These are phyloP conservation scores for Hetaerina titia DNA, from an alignment of 2,888 invertebrate species.

Conservation along the genomic window DNA sequence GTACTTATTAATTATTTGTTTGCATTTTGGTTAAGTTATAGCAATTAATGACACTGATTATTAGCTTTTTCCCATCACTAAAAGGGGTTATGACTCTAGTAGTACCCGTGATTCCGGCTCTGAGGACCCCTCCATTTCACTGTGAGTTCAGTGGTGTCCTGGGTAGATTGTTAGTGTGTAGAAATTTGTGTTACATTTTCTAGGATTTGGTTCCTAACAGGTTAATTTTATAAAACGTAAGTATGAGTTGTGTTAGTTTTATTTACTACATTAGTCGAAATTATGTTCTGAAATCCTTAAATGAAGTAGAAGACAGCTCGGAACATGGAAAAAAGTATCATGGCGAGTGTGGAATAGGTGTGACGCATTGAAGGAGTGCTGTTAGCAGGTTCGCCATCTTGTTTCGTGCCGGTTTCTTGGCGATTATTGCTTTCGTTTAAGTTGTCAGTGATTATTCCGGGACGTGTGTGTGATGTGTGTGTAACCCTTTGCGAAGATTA, in stretches of 20 bases:
- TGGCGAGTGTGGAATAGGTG: conserved; percentile 74
- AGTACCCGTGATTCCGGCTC: conserved; percentile 73
- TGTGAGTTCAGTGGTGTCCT: conserved; percentile 70
- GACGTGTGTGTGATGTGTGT: conserved; percentile 29
- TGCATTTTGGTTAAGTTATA: background rate
- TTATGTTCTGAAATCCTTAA: conserved; percentile 1
- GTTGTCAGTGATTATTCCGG: conserved; percentile 42
- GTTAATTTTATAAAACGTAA: conserved; percentile 71
- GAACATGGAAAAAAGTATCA: conserved; percentile 46
- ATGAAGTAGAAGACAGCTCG: conserved; percentile 19
- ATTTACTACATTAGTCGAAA: conserved; percentile 23
- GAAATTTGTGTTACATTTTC: conserved; percentile 71
- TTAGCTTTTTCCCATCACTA: background rate
- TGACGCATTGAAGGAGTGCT: conserved; percentile 84
- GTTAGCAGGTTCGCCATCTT: conserved; percentile 77
- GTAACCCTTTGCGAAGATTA: background rate
- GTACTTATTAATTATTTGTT: background rate
- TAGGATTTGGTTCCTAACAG: conserved; percentile 71
- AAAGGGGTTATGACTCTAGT: conserved; percentile 18
- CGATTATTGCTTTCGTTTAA: conserved; percentile 52
- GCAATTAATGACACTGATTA: background rate
- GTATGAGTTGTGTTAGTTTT: conserved; percentile 62
- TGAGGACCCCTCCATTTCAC: conserved; percentile 77
- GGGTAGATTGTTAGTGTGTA: conserved; percentile 71
- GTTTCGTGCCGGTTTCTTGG: conserved; percentile 70